Evolutionary conservation across 2,888 invertebrate species (phyloP).

Genomic region (Ommatoiulus sabulosus): DNA sequence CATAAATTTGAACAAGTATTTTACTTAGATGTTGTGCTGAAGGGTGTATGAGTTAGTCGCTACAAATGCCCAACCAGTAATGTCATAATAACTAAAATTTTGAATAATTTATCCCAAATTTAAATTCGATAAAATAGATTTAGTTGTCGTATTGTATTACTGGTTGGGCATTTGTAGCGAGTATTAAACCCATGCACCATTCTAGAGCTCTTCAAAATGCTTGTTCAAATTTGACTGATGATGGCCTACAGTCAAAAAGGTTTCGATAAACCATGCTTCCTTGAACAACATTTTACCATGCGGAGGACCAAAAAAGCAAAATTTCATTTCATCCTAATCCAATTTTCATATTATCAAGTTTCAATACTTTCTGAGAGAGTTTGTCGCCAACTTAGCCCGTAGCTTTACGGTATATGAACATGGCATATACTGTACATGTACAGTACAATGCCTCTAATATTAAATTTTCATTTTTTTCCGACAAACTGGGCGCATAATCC

Average conservation of each 20-base stretch:
- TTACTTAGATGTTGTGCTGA: too few species aligned
- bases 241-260: neutral
- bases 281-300: neutral
- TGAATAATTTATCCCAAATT: too few species aligned
- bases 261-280: neutral
- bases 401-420: neutral
- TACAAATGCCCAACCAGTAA: too few species aligned
- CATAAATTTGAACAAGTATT: too few species aligned
- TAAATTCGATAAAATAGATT: too few species aligned
- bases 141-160: too few species aligned
- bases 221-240: neutral
- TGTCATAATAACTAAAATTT: too few species aligned
- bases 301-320: neutral
- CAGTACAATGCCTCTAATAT: neutral
- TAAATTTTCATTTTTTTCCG: neutral
- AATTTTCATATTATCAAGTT: neutral
- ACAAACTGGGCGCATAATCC: neutral
- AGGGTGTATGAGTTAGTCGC: too few species aligned
- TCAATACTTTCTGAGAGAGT: neutral
- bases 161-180: too few species aligned
- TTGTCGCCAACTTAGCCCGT: neutral
- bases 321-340: neutral
- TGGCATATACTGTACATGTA: neutral
- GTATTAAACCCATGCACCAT: too few species aligned
- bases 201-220: neutral